Conservation (phyloP, 2,113 vertebrate species). For the Rhagologus leucostigma region DNA sequence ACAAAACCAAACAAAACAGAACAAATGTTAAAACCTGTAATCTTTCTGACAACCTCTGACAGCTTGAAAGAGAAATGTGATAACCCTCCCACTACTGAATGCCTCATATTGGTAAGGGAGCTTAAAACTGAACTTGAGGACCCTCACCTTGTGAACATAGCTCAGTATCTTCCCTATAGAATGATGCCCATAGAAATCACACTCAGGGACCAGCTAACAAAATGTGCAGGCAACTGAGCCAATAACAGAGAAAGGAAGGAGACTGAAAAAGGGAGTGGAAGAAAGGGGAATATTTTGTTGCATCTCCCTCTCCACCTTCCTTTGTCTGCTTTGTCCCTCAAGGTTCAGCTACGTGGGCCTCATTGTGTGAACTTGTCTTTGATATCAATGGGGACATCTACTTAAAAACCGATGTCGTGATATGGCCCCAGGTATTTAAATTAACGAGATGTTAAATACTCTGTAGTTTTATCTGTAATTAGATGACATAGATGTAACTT, state of each 20-base stretch:
- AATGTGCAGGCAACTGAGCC: background rate
- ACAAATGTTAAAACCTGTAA: slow-evolving; percentile 30
- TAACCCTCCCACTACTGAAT: background rate
- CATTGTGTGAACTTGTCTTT: slow-evolving; percentile 35
- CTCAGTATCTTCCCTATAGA: background rate
- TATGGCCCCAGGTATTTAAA: slow-evolving; percentile 68
- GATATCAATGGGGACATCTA: slow-evolving; percentile 58
- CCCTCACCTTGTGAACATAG: background rate
- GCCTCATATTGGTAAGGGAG: background rate
- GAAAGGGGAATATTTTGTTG: background rate
- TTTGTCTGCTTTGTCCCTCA: slow-evolving; percentile 41
- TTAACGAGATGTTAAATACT: slow-evolving; percentile 69
- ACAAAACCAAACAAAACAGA: slow-evolving; percentile 13
- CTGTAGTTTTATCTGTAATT: slow-evolving; percentile 68
- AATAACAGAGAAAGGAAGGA: background rate
- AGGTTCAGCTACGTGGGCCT: background rate
- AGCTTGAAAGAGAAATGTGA: background rate
- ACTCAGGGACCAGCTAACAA: background rate
- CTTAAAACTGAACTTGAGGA: background rate
- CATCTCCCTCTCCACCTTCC: background rate
- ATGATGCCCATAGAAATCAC: background rate
- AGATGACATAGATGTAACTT: slow-evolving; percentile 40
- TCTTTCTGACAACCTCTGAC: slow-evolving; percentile 23
- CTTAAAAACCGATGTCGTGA: slow-evolving; percentile 55
- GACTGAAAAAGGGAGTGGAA: background rate